A percentile compares a stretch with the other conserved stretches of the same genome.
Evolutionary conservation across 2,797 vertebrate species (phyloP).

Genomic region (Lagocephalus sceleratus): DNA sequence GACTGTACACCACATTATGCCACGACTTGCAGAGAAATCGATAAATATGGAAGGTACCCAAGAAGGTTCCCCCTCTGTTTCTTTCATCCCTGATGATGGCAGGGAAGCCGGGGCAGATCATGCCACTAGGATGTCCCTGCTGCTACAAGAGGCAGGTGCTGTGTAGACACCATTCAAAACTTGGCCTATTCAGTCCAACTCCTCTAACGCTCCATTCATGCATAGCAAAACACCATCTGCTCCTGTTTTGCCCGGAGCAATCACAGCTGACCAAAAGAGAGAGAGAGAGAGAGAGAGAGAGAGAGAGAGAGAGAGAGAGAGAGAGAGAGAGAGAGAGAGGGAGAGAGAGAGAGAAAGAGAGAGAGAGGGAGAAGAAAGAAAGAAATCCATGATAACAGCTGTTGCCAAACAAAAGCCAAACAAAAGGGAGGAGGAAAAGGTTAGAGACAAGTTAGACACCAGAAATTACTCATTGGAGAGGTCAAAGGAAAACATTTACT

Average conservation of each 20-base stretch:
- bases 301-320: constrained; percentile 50
- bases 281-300: constrained; percentile 80
- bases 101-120: constrained; percentile 79
- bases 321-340: constrained; percentile 26
- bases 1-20: constrained; percentile 90
- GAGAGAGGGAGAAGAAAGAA: constrained; percentile 78
- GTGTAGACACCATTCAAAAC: constrained; percentile 99
- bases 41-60: constrained; percentile 91
- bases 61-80: constrained; percentile 68
- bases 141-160: constrained; percentile 98
- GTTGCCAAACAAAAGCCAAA: constrained; percentile 99
- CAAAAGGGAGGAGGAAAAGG: constrained; percentile 91
- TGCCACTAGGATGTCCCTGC: constrained; percentile 85
- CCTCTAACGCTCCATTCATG: constrained; percentile 99
- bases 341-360: constrained; percentile 22
- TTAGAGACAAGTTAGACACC: constrained; percentile 89
- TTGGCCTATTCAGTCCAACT: constrained; percentile 98
- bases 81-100: constrained; percentile 61
- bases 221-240: constrained; percentile 99
- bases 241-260: constrained; percentile 99
- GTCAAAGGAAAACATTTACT: constrained; percentile 77
- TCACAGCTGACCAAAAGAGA: constrained; percentile 99
- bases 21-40: constrained; percentile 90
- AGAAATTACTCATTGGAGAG: constrained; percentile 84
- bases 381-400: constrained; percentile 98